phyloP scores from a whole-genome alignment of 2,797 vertebrate genomes.

The Gila robusta region DNA sequence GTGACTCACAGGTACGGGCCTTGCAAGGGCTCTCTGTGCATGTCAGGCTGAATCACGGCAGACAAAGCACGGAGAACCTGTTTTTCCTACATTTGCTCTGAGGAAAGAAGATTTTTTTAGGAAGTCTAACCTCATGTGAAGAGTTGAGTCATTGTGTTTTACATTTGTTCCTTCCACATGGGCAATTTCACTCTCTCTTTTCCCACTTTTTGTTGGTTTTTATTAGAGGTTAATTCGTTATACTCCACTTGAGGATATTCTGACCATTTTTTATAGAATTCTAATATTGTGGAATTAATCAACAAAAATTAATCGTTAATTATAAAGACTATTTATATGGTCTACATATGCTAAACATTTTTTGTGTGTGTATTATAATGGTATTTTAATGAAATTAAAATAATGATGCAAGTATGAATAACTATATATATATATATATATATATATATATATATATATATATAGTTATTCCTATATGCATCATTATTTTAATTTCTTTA shows the following conservation, averaged over 20 bases:
- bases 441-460: too few species aligned
- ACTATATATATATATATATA: too few species aligned
- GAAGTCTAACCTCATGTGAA: constrained; percentile 34
- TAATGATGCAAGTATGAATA: too few species aligned
- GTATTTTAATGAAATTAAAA: too few species aligned
- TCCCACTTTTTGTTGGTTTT: background rate
- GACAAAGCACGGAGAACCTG: constrained; percentile 32
- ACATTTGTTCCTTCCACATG: constrained; percentile 27
- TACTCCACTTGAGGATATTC: background rate
- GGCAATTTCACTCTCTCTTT: background rate
- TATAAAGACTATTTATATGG: too few species aligned
- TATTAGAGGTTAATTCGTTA: background rate
- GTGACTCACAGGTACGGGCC: constrained; percentile 66
- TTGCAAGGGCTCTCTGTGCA: constrained; percentile 29
- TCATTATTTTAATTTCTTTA: too few species aligned
- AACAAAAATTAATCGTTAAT: background rate
- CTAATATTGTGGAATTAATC: background rate
- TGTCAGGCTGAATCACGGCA: constrained; percentile 69
- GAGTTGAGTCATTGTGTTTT: constrained; percentile 41
- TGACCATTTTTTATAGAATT: background rate
- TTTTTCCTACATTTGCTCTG: constrained; percentile 3
- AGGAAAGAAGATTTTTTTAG: constrained; percentile 29
- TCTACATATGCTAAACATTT: background rate
- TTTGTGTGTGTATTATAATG: too few species aligned
- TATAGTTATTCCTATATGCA: too few species aligned